Base-by-base conservation (phyloP, 2,888 invertebrate species). In the Ectropis crepuscularia region DNA sequence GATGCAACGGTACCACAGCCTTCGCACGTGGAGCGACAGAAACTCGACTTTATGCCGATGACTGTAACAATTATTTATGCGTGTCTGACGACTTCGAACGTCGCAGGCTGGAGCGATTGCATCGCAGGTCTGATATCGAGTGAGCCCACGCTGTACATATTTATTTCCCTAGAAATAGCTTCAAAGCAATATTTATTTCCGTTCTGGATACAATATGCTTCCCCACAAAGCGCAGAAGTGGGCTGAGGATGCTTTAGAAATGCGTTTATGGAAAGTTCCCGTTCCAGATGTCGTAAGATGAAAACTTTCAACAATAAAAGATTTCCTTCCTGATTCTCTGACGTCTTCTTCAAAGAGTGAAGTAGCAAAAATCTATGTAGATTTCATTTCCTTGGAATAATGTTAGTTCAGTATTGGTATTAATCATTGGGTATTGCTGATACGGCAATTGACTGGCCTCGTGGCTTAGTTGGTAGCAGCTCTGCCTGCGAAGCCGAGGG, bases 1-100 rank as follows among this genome's bases (percentile, higher is more conserved):
- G 80, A 79, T 83, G 80, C 80, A 80, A 76, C 76, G 73, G 70
- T 70, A 74, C 69, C 68, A 74, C 78, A 79, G 76, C 75, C 77
- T 75, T 79, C 75, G 68, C 64, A 68, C 38, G 72, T 62, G 67
- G 45, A 68, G 70, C 74, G 69, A 55, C 63, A 76, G 62, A 84
- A 83, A 78, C 64, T 81, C 70, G 61, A 74, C 79, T 80, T 75
- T 85, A 81, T 68, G 37, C 0, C 4, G n/a, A 67, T 60, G 37
- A 36, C 10, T 57, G 55, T 69, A 63, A 11, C 68, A 61, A 59
- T 61, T 62, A 68, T 63, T 69, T 67, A 59, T 36, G 53, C n/a
- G 7, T 61, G 49, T 57, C n/a, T 37, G 47, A 49, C 67, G 67
- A 54, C 61, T 67, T 46, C 50, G 42, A 61, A 46, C 53, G 67